Conservation (phyloP, 2,888 invertebrate species). For the Napeogenes inachia region DNA sequence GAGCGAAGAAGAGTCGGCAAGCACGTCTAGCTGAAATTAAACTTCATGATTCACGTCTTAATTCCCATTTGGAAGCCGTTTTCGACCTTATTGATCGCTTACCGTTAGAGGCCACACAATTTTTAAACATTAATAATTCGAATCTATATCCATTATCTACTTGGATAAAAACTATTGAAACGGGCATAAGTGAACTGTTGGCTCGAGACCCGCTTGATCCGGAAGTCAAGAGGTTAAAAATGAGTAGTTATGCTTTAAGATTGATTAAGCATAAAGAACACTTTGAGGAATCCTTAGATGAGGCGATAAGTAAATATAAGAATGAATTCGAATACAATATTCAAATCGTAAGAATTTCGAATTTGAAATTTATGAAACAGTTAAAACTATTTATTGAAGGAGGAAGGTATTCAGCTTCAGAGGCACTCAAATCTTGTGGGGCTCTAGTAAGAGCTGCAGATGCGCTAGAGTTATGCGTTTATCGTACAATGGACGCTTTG, state of each 20-base stretch:
- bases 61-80: slow-evolving; percentile 55
- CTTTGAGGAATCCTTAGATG: slow-evolving; percentile 53
- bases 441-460: slow-evolving; percentile 48
- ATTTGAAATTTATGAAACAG: slow-evolving; percentile 50
- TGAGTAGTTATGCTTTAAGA: slow-evolving; percentile 54
- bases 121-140: slow-evolving; percentile 43
- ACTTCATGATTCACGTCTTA: slow-evolving; percentile 51
- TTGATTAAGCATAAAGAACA: slow-evolving; percentile 46
- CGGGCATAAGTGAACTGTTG: slow-evolving; percentile 40
- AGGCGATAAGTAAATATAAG: slow-evolving; percentile 41
- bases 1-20: slow-evolving; percentile 48
- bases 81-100: slow-evolving; percentile 43
- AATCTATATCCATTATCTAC: slow-evolving; percentile 50
- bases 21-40: slow-evolving; percentile 48
- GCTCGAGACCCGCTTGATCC: slow-evolving; percentile 37
- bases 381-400: slow-evolving; percentile 54
- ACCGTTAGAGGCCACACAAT: slow-evolving; percentile 44
- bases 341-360: slow-evolving; percentile 58
- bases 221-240: slow-evolving; percentile 51
- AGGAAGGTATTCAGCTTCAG: slow-evolving; percentile 50
- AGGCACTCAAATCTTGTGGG: slow-evolving; percentile 45
- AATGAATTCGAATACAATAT: slow-evolving; percentile 43
- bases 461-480: slow-evolving; percentile 46
- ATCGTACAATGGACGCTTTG: slow-evolving; percentile 42
- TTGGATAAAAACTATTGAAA: slow-evolving; percentile 46